These are phyloP conservation scores for Diplolepis rosae DNA, from an alignment of 2,888 invertebrate species.

Conservation along the genomic window DNA sequence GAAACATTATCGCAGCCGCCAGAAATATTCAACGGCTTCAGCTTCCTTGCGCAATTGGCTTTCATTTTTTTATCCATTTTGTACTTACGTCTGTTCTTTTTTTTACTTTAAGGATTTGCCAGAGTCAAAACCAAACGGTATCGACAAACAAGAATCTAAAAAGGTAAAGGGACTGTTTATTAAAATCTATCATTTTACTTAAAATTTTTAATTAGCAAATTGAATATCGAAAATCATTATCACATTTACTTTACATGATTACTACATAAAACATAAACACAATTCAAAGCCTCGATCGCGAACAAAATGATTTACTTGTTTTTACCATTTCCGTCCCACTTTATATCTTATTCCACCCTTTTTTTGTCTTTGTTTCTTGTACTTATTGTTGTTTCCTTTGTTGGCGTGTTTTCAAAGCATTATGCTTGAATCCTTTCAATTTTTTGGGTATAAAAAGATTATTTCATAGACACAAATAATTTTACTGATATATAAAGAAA, in stretches of 20 bases:
- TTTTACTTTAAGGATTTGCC: conserved; percentile 63
- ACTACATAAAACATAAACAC: conserved; percentile 25
- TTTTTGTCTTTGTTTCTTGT: background rate
- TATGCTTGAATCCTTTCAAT: background rate
- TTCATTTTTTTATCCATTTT: conserved; percentile 6
- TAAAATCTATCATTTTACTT: conserved; percentile 33
- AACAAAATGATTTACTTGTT: background rate
- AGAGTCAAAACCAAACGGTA: conserved; percentile 69
- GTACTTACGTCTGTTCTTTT: conserved; percentile 25
- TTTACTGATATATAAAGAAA: background rate
- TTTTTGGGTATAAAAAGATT: background rate
- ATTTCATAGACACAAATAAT: background rate
- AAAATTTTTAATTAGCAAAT: background rate
- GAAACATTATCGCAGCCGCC: conserved; percentile 4
- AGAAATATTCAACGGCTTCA: background rate
- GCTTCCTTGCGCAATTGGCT: background rate
- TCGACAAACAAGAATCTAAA: conserved; percentile 64
- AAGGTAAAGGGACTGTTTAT: conserved; percentile 62
- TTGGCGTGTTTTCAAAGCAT: background rate
- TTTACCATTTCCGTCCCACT: background rate
- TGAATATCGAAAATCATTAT: background rate
- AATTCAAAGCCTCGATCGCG: conserved; percentile 22
- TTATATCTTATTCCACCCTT: conserved; percentile 10
- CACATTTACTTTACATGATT: background rate
- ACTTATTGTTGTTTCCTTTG: background rate